A percentile compares a stretch with the other conserved stretches of the same genome.
These are phyloP conservation scores for Schmidtea mediterranea DNA, from an alignment of 1,140 invertebrate species.

Conservation along the genomic window DNA sequence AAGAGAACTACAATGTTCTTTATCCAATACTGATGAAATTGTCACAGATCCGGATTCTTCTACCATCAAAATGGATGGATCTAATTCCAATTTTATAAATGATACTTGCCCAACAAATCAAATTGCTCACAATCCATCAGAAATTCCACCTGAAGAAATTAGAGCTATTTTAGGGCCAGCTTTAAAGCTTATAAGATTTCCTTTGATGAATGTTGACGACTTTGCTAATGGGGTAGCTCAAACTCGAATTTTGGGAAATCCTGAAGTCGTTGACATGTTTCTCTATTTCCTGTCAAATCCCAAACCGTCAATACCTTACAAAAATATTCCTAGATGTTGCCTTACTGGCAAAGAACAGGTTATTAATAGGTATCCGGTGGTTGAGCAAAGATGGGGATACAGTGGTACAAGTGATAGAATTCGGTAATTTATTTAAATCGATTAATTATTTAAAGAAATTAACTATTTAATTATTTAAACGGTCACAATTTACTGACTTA, in stretches of 20 bases:
- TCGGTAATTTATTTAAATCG: conserved; percentile 35
- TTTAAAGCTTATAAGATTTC: conserved; percentile 47
- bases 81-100: no score
- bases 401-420: conserved; percentile 57
- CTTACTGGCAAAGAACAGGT: conserved; percentile 54
- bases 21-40: no score
- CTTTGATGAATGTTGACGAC: conserved; percentile 57
- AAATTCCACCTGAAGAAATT: conserved; percentile 37
- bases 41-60: no score
- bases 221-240: conserved; percentile 49
- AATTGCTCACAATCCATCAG: neutral
- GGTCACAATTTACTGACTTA: no score
- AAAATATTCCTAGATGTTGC: conserved; percentile 44
- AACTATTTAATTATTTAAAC: neutral
- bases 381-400: conserved; percentile 57
- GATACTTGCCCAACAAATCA: no score
- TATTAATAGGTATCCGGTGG: conserved; percentile 49
- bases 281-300: conserved; percentile 52
- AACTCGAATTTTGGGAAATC: conserved; percentile 40
- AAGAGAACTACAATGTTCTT: neutral
- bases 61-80: no score
- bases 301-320: conserved; percentile 41
- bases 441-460: neutral
- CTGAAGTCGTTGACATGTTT: conserved; percentile 48
- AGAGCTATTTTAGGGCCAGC: conserved; percentile 39